Percentiles rank a stretch among this genome's conserved stretches.
Evolutionary conservation across 2,888 invertebrate species (phyloP).

Genomic region (Cerastis rubricosa): DNA sequence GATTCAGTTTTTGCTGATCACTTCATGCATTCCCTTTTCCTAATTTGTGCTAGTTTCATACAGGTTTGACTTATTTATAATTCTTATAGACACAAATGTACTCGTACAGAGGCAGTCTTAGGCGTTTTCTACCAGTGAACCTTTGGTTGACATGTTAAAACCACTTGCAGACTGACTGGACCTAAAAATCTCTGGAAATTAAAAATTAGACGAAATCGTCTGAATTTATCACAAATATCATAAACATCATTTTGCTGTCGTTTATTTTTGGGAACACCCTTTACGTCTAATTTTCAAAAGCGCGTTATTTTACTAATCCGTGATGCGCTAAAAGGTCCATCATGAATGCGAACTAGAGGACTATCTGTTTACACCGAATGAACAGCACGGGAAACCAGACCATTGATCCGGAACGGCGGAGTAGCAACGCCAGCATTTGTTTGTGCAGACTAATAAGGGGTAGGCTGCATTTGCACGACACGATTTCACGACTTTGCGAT

Average conservation of each 20-base stretch:
- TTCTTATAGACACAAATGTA: not conserved
- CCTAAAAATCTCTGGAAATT: not conserved
- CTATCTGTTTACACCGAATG: slow-evolving; percentile 39
- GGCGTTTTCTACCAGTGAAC: not conserved
- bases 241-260: too few species aligned
- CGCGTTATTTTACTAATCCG: not conserved
- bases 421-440: not conserved
- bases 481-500: not conserved
- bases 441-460: not conserved
- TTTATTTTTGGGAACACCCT: not conserved
- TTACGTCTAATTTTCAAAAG: not conserved
- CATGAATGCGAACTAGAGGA: not conserved
- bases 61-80: too few species aligned
- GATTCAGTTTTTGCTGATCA: too few species aligned
- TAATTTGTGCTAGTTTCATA: too few species aligned
- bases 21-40: too few species aligned
- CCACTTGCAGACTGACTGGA: not conserved
- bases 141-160: not conserved
- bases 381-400: slow-evolving; percentile 1
- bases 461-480: not conserved
- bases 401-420: slow-evolving; percentile 24
- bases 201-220: not conserved
- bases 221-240: not conserved
- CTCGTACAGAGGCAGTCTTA: not conserved
- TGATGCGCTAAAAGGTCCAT: slow-evolving; percentile 1